Base-by-base conservation (phyloP, 2,113 vertebrate genomes). In the Gymnocephalus cernua region DNA sequence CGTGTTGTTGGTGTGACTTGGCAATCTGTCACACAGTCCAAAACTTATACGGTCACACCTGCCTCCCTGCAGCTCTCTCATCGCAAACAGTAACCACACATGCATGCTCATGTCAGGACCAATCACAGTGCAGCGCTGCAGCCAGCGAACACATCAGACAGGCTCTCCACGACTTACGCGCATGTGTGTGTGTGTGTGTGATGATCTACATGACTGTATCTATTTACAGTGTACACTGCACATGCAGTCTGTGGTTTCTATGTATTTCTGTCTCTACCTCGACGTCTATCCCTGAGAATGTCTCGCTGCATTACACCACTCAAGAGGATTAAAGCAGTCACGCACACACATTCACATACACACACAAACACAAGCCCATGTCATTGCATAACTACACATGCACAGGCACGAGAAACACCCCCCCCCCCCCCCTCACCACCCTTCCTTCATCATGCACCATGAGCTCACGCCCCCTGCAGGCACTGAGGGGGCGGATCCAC, bases 371-470 rank as follows among this genome's bases (percentile, higher is more conserved):
- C 87, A 84, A 83, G 75, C 80, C 82, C 74, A 66, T 75, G 90
- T 84, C 66, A 92, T 96, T 95, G 92, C 95, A 93, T 96, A 96
- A 96, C 93, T 94, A 92, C 93, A 95, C 93, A 95, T 95, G 94
- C 94, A 89, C 86, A 88, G 89, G 89, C 94, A 95, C 85, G 91
- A 94, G 93, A 89, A 83, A 64, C 59, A 77, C 83, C 68, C 51
- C 54, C 59, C 78, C 83, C 68, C 51, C 54, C 64, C 54, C 67
- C 56, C 15, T 27, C 54, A 66, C 84, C 74, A 50, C 64, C 75
- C 76, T 83, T 53, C 79, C 84, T 79, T 82, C 82, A 81, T 93
- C 87, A 85, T 92, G 87, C 92, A 87, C 74, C 90, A 92, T 91
- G 90, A 91, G 89, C 91, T 92, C 91, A 92, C 83, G 79, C 90